Base-by-base conservation (phyloP, 2,888 invertebrate species). In the Plebejus argus region DNA sequence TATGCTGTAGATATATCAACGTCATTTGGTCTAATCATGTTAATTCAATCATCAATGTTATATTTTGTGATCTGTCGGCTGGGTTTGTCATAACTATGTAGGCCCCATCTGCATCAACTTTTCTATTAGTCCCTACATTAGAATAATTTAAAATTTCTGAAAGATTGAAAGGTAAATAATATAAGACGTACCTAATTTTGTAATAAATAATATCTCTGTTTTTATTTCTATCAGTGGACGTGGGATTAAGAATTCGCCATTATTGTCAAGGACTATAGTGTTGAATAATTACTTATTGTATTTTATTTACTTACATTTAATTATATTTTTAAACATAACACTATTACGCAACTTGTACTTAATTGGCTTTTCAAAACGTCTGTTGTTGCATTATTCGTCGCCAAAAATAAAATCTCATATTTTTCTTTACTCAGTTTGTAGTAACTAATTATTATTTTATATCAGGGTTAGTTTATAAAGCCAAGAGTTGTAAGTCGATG, bases 251-350 rank as follows among this genome's bases (percentile, higher is more conserved):
- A 66, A 66, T 66, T 66, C 4, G 66, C 66, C 28, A 66, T 66
- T 66, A 66, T 28, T 15, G 28, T 66, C 28, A 66, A 66, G 66
- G 66, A 66, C 5, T 66, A 15, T 0, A 66, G 15, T 33, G 66
- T 66, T 33, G 15, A 66, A 66, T 66, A 66, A 66, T 33, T 66
- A 66, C 28, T 66, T 66, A 66, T 66, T 66, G 66, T 66, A 28
- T 66, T 66, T 66, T 66, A 66, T 66, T 28, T 66, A 66, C 28
- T 28, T 66, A 66, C 66, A 49, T 49, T 66, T 28, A 28, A 28
- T 15, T 66, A 28, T 66, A 66, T 66, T 66, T 66, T 33, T 33
- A 12, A 66, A 28, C 66, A 66, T 66, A 15, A 28, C 1, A 28
- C 33, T 66, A 66, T 33, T 33, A 28, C 66, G 66, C 66, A 66